Evolutionary conservation across 2,888 invertebrate species (phyloP).

Genomic region (Mechanitis mazaeus): DNA sequence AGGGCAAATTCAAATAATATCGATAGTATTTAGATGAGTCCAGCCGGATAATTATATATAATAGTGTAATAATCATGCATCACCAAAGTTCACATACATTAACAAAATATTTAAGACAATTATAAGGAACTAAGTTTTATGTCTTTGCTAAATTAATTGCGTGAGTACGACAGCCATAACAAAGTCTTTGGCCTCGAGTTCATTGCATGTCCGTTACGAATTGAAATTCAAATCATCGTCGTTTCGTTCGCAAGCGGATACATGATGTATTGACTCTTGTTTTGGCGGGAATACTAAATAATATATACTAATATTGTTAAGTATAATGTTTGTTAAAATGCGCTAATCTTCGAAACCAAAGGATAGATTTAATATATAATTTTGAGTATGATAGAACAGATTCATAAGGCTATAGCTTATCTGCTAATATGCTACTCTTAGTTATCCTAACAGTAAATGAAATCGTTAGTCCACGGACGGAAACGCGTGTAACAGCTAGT

Average conservation of each 20-base stretch:
- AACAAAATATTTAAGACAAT: neutral
- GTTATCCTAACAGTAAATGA: too few relatives aligned
- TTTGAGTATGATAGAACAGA: too few relatives aligned
- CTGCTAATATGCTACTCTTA: too few relatives aligned
- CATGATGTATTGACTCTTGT: conserved; percentile 1
- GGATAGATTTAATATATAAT: too few relatives aligned
- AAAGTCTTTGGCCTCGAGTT: conserved; percentile 49
- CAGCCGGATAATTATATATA: too few relatives aligned
- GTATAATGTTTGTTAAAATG: neutral
- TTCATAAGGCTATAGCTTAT: too few relatives aligned
- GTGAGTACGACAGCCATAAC: conserved; percentile 16
- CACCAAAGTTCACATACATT: neutral
- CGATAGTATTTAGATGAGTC: too few relatives aligned
- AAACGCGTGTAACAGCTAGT: too few relatives aligned
- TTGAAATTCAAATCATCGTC: conserved; percentile 61
- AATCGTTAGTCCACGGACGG: too few relatives aligned
- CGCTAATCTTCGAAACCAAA: too few relatives aligned
- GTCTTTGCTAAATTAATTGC: neutral
- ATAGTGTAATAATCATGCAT: neutral
- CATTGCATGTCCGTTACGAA: conserved; percentile 46
- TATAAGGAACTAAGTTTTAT: neutral
- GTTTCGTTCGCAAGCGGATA: conserved; percentile 50
- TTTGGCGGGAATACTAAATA: too few relatives aligned
- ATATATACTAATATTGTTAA: neutral
- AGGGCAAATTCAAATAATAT: too few relatives aligned